A percentile compares a stretch with the other conserved stretches of the same genome.
These are phyloP conservation scores for Aegotheles bennettii DNA, from an alignment of 2,113 vertebrate species.

Conservation along the genomic window DNA sequence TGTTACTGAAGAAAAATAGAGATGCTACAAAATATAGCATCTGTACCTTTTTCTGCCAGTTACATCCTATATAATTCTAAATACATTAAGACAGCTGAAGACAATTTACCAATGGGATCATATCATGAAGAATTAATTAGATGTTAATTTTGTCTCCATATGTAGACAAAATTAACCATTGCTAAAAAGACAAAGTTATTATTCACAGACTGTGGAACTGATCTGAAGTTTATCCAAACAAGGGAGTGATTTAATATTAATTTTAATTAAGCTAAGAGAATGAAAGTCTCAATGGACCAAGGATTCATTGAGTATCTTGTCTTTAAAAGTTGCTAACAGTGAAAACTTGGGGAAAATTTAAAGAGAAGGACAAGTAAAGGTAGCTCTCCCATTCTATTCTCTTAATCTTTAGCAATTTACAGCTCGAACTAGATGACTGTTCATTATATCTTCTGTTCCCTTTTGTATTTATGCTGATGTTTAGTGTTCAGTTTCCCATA, in stretches of 20 bases:
- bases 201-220: not conserved
- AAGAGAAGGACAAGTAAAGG: not conserved
- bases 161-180: not conserved
- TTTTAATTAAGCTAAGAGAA: not conserved
- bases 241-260: not conserved
- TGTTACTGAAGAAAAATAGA: not conserved
- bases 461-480: not conserved
- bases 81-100: not conserved
- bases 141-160: not conserved
- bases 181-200: not conserved
- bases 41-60: not conserved
- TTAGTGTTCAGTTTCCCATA: not conserved
- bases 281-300: not conserved
- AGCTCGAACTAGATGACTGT: not conserved
- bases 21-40: not conserved
- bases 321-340: not conserved
- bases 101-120: not conserved
- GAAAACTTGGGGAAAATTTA: not conserved
- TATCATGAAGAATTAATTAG: not conserved
- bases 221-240: not conserved
- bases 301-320: not conserved
- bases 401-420: not conserved
- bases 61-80: not conserved
- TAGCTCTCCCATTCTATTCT: not conserved
- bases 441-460: rapidly evolving